Conservation (phyloP, 2,113 vertebrate genomes). For the Albula glossodonta region DNA sequence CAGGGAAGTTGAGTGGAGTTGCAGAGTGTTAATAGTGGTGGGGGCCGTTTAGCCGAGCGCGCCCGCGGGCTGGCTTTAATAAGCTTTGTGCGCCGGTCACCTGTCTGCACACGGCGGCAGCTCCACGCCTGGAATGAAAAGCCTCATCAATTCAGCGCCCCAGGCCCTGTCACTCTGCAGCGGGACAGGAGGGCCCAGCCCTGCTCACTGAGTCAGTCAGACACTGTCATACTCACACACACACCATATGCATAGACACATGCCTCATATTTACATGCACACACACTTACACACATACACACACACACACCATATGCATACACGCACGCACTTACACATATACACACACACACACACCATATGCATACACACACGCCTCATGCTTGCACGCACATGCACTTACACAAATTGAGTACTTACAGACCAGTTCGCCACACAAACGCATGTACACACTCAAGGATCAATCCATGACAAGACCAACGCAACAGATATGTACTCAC, state of each 20-base stretch:
- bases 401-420: too few species aligned
- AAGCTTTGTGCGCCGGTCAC: constrained; percentile 39
- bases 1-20: neutral
- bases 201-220: too few species aligned
- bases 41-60: neutral
- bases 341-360: neutral
- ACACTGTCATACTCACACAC: too few species aligned
- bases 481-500: neutral
- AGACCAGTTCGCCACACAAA: neutral
- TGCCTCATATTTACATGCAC: too few species aligned
- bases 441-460: neutral
- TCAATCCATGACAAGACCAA: neutral
- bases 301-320: too few species aligned
- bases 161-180: constrained; percentile 23
- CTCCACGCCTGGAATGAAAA: constrained; percentile 41
- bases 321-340: neutral
- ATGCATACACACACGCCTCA: neutral
- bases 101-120: constrained; percentile 36
- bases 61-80: constrained; percentile 48
- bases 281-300: too few species aligned
- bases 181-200: too few species aligned
- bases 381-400: neutral
- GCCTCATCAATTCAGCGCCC: constrained; percentile 49
- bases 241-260: too few species aligned
- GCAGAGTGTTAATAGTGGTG: neutral